These are phyloP conservation scores for Hemithea aestivaria DNA, from an alignment of 2,888 invertebrate species.

Conservation along the genomic window DNA sequence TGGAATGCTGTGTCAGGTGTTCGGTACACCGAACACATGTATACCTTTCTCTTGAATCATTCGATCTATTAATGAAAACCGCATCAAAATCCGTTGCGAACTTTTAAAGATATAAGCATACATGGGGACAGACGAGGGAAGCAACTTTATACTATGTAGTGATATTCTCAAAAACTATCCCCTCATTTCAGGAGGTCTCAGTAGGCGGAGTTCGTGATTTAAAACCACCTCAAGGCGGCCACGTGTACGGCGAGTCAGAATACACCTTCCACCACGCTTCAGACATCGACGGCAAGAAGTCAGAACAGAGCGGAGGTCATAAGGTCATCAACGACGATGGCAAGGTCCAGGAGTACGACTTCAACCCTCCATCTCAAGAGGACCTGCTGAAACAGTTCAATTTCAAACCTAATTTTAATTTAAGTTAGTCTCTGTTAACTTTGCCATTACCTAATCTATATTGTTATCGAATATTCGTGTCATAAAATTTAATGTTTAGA, in stretches of 20 bases:
- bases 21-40: too few species aligned
- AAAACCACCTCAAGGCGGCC: slow-evolving; percentile 43
- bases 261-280: slow-evolving; percentile 80
- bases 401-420: slow-evolving; percentile 27
- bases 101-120: too few species aligned
- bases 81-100: too few species aligned
- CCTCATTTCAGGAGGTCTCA: slow-evolving; percentile 27
- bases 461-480: too few species aligned
- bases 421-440: slow-evolving; percentile 6
- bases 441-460: too few species aligned
- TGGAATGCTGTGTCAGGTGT: too few species aligned
- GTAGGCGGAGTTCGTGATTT: slow-evolving; percentile 36
- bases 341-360: slow-evolving; percentile 78
- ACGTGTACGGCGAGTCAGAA: slow-evolving; percentile 80
- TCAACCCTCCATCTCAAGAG: slow-evolving; percentile 28
- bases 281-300: slow-evolving; percentile 80
- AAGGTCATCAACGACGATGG: slow-evolving; percentile 86
- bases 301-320: slow-evolving; percentile 79
- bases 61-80: too few species aligned
- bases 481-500: too few species aligned
- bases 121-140: too few species aligned
- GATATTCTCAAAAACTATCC: too few species aligned
- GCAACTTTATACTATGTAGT: too few species aligned
- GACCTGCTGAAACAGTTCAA: slow-evolving; percentile 72
- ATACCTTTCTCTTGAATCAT: too few species aligned